phyloP scores from a whole-genome alignment of 1,140 invertebrate species.

The Drosophila parvula region DNA sequence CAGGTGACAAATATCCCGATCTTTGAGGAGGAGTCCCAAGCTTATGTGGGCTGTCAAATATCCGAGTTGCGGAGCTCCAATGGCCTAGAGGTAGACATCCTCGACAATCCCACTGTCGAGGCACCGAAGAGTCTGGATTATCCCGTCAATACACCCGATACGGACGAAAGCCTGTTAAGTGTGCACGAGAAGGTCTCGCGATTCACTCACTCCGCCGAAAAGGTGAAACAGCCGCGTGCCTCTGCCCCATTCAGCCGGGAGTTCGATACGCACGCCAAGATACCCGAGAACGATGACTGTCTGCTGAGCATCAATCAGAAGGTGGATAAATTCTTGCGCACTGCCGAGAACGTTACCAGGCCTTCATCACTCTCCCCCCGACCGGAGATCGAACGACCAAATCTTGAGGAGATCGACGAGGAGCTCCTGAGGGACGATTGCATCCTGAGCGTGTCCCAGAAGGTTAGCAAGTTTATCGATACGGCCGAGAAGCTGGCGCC shows the following conservation, averaged over 20 bases:
- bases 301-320: conserved; percentile 88
- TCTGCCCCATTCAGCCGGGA: conserved; percentile 71
- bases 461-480: conserved; percentile 87
- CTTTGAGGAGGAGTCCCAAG: conserved; percentile 78
- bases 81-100: conserved; percentile 62
- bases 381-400: conserved; percentile 84
- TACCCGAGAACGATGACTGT: conserved; percentile 87
- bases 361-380: conserved; percentile 75
- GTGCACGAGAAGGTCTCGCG: conserved; percentile 87
- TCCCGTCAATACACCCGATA: conserved; percentile 36
- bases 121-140: conserved; percentile 73
- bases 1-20: conserved; percentile 83
- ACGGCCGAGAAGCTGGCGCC: conserved; percentile 85
- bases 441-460: conserved; percentile 86
- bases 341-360: conserved; percentile 86
- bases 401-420: conserved; percentile 85
- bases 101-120: conserved; percentile 74
- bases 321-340: conserved; percentile 87
- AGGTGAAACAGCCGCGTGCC: conserved; percentile 76
- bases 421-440: conserved; percentile 86
- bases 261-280: conserved; percentile 78
- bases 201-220: conserved; percentile 85
- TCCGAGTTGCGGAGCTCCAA: conserved; percentile 71
- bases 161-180: conserved; percentile 85
- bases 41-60: conserved; percentile 79